Conservation (phyloP, 2,888 invertebrate genomes). For the Ceraclea dissimilis region DNA sequence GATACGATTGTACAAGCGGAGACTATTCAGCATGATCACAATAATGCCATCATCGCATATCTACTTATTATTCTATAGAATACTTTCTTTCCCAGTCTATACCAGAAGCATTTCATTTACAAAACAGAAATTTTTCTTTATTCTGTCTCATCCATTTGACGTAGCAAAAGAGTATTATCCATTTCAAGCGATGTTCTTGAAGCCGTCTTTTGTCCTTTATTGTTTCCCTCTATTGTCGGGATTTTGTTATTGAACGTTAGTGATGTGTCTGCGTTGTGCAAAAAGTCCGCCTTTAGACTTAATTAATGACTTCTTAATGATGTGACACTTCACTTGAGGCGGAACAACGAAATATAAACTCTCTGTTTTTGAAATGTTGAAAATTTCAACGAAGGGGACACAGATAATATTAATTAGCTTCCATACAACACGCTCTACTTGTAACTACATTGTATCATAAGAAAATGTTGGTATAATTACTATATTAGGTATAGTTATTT, state of each 20-base stretch:
- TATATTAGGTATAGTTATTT: no score
- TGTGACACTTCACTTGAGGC: slow-evolving; percentile 10
- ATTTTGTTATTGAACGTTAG: slow-evolving; percentile 15
- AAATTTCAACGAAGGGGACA: not conserved
- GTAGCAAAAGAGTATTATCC: slow-evolving; percentile 17
- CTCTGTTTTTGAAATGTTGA: not conserved
- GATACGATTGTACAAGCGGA: no score
- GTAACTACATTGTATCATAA: no score
- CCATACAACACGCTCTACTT: not conserved
- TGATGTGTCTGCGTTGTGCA: slow-evolving; percentile 11
- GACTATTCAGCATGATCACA: no score
- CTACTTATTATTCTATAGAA: no score
- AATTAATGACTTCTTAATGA: slow-evolving; percentile 25
- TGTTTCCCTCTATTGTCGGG: slow-evolving; percentile 17
- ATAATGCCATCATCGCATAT: no score
- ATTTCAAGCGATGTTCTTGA: slow-evolving; percentile 8
- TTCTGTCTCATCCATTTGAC: slow-evolving; percentile 14
- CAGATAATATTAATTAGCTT: not conserved
- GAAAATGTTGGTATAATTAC: no score
- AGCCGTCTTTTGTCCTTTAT: slow-evolving; percentile 23
- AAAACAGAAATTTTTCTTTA: not conserved
- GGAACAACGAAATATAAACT: not conserved
- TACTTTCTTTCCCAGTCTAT: no score
- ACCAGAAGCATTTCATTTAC: no score
- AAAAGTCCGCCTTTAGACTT: slow-evolving; percentile 21